Evolutionary conservation across 2,888 invertebrate species (phyloP), one percentile per base, ranked within the genome.

Genomic region (Stenotaenia linearis): DNA sequence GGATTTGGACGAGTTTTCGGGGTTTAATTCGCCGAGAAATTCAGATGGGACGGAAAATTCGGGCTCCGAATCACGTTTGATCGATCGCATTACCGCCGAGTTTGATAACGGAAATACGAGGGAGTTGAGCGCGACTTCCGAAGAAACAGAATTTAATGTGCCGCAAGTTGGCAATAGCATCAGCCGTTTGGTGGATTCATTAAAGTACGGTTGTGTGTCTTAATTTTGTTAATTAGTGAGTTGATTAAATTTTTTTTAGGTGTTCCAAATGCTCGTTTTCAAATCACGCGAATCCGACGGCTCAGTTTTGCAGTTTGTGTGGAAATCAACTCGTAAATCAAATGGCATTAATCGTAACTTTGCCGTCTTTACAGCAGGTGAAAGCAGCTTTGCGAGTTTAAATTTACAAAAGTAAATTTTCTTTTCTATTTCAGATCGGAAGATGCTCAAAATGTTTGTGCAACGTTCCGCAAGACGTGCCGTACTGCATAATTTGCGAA

Each of bases 401-500:
- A 15, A 28, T 7, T 69, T 69, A 28, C 12, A 10, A 15, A 7
- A 69, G 9, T 69, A 7, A 23, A 6, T 69, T 25, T 10, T 15
- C 3, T 28, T 75, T 30, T 23, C n/a, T 30, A 25, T 23, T 75
- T 23, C 25, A 75, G 75, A 75, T 75, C 25, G 25, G 6, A 1
- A 75, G 23, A 75, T 75, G 75, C n/a, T 1, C 7, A 25, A n/a
- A 75, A 30, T 75, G 75, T 25, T 32, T 28, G 2, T 75, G 75
- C 75, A 25, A 30, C n/a, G 75, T 75, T 1, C 75, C 75, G 3
- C n/a, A n/a, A 15, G 32, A 75, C n/a, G 32, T 32, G 1, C 75
- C 75, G n/a, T 30, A 32, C 32, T 75, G 75, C 75, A 75, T 75
- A 23, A 32, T 75, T n/a, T 75, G 75, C 25, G 75, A 75, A 25